Conservation (phyloP, 2,113 vertebrate genomes). For the Sarotherodon lohbergeri region DNA sequence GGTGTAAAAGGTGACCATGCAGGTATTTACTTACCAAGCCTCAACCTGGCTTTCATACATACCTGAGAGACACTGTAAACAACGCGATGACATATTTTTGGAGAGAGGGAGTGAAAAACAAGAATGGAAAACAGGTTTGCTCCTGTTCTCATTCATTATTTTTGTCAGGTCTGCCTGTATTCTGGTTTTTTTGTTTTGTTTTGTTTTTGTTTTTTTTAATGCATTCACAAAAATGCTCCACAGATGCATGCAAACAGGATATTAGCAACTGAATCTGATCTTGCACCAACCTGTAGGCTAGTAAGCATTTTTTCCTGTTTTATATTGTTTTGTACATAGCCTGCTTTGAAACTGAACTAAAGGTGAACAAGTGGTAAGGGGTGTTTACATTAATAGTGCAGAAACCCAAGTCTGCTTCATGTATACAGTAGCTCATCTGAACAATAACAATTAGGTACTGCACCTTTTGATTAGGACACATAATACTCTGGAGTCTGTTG, state of each 20-base stretch:
- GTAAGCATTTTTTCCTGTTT: background rate
- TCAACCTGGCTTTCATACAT: constrained; percentile 1
- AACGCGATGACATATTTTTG: background rate
- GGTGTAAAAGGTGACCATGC: constrained; percentile 45
- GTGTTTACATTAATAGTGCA: background rate
- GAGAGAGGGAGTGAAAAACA: background rate
- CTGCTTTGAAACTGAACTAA: background rate
- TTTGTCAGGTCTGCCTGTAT: background rate
- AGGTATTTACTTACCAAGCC: constrained; percentile 27
- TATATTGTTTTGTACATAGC: background rate
- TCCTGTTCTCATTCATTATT: background rate
- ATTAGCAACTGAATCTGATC: background rate
- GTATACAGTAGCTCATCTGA: background rate
- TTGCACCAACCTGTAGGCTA: background rate
- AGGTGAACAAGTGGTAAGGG: background rate
- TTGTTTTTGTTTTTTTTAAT: background rate
- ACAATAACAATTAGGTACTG: constrained; percentile 37
- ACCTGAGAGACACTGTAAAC: background rate
- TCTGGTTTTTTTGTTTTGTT: background rate
- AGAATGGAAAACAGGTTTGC: background rate
- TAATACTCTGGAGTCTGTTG: constrained; percentile 23
- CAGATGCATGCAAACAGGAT: background rate
- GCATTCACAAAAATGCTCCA: background rate
- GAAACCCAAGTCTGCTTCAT: background rate
- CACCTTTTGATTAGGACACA: constrained; percentile 24